Base-by-base conservation (phyloP, 2,113 vertebrate genomes). In the Phaethon lepturus region DNA sequence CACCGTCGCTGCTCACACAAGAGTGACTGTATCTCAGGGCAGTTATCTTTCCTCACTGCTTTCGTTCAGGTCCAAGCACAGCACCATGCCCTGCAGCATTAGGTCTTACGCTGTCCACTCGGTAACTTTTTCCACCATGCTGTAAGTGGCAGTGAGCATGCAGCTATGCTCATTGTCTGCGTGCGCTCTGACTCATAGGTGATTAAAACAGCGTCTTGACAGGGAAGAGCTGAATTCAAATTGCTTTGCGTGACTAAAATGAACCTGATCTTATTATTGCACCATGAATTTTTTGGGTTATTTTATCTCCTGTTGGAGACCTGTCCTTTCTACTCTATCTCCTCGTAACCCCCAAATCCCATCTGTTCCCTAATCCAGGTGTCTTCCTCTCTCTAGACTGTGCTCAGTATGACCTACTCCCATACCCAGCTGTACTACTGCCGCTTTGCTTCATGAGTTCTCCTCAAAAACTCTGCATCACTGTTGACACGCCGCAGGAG, bases 1-100 rank as follows among this genome's bases (percentile, higher is more conserved):
- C 4, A 2, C 33, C 2, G 0, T 24, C 4, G 1, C 60, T 83
- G 49, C 29, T 71, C 49, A 40, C 55, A 31, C 4, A 4, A 26
- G 64, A 75, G 40, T 2, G 11, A 49, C 42, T 56, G 15, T 45
- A 67, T 29, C 40, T 50, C 59, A 26, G 53, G 2, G 3, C 33
- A 17, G 20, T 44, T 67, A 9, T 18, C 31, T 72, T 26, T 59
- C 38, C 59, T 60, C 40, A 19, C 3, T 19, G 86, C 22, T 53
- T n/a, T 35, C 14, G 0, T 29, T 38, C 59, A 23, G 17, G n/a
- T 26, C 49, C 59, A 67, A 66, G 58, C 35, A 45, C 28, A 50
- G 42, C 3, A 0, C 69, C 49, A 14, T 53, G 38, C 38, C 31
- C 47, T 76, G 47, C 58, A 49, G 73, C 68, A 45, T 17, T 6